A percentile compares a stretch with the other conserved stretches of the same genome.
These are phyloP conservation scores for Oxytorus armatus DNA, from an alignment of 2,888 invertebrate species.

Conservation along the genomic window DNA sequence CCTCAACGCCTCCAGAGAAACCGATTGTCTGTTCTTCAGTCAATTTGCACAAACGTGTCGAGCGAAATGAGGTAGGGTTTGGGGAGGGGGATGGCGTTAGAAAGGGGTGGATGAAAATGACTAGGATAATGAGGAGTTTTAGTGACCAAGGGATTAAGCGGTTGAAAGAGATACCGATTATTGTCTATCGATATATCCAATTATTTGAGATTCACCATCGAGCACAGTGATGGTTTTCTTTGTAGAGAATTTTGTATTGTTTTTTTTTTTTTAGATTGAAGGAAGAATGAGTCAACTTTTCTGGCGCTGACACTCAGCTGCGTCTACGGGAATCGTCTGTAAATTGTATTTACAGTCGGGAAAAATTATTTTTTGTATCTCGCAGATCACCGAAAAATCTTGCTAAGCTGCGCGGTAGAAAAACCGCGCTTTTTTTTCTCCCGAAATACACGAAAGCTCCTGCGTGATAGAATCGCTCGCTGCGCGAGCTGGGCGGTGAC, in stretches of 20 bases:
- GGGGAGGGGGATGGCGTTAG: background rate
- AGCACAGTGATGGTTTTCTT: background rate
- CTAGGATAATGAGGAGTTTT: background rate
- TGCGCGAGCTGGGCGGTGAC: slow-evolving; percentile 81
- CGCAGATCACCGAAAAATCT: background rate
- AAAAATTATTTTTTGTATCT: background rate
- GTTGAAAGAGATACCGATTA: slow-evolving; percentile 9
- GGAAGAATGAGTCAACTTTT: background rate
- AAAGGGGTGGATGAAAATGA: slow-evolving; percentile 17
- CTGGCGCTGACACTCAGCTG: slow-evolving; percentile 16
- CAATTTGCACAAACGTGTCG: slow-evolving; percentile 25
- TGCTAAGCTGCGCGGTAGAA: slow-evolving; percentile 33
- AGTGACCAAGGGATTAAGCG: background rate
- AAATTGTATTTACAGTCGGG: background rate
- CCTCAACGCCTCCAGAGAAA: slow-evolving; percentile 92
- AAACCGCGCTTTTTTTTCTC: slow-evolving; percentile 70
- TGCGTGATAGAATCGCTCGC: slow-evolving; percentile 60
- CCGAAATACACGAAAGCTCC: slow-evolving; percentile 22
- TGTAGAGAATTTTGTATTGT: background rate
- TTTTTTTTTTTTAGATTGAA: background rate
- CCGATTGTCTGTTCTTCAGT: slow-evolving; percentile 69
- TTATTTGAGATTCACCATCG: background rate
- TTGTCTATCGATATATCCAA: background rate
- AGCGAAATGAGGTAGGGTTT: background rate
- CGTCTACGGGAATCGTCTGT: background rate